phyloP scores from a whole-genome alignment of 2,113 vertebrate genomes.

The Sylvia atricapilla region DNA sequence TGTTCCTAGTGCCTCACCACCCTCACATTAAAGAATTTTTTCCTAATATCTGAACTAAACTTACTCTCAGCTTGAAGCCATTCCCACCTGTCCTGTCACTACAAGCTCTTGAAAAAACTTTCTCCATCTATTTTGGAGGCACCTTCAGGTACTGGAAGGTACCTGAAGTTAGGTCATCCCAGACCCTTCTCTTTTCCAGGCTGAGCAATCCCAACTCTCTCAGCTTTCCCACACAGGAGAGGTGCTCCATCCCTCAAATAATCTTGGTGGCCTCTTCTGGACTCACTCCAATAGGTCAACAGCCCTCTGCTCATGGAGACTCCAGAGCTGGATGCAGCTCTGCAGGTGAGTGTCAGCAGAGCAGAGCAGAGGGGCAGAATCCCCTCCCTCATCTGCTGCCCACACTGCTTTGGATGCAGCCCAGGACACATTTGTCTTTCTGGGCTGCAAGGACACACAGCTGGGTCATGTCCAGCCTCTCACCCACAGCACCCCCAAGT shows the following conservation, averaged over 20 bases:
- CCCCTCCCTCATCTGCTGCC: background rate
- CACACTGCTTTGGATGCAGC: rapidly evolving
- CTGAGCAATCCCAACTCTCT: background rate
- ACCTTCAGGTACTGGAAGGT: background rate
- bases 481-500: background rate
- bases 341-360: background rate
- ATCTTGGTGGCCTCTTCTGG: background rate
- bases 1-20: background rate
- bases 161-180: background rate
- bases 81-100: background rate
- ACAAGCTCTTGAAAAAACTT: background rate
- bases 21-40: background rate
- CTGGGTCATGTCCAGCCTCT: background rate
- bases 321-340: background rate
- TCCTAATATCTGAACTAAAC: background rate
- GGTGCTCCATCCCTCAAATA: background rate
- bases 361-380: background rate
- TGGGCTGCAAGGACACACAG: background rate
- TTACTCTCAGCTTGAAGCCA: background rate
- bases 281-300: rapidly evolving
- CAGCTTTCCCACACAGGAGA: background rate
- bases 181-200: background rate
- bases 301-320: too few relatives aligned
- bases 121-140: background rate
- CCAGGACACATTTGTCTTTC: rapidly evolving